Percentiles rank a stretch among this genome's conserved stretches.
phyloP scores from a whole-genome alignment of 2,797 vertebrate species.

The Borostomias antarcticus region DNA sequence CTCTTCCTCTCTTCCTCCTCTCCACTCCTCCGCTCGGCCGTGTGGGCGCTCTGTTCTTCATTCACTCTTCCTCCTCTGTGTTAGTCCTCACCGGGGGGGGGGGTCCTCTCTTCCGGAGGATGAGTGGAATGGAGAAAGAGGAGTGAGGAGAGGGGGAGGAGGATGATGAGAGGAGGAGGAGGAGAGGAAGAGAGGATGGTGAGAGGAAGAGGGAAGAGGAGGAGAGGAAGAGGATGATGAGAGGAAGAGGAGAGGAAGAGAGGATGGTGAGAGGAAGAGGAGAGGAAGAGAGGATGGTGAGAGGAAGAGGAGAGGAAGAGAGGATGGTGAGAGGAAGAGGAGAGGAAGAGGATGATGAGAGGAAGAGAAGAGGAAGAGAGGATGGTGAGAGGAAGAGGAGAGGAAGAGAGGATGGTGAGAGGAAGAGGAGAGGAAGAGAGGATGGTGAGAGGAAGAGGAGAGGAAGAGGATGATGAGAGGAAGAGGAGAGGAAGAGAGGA shows the following conservation, averaged over 20 bases:
- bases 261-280: not conserved
- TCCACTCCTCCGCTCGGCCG: constrained; percentile 63
- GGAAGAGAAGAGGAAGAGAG: too few species aligned
- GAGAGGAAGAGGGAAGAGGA: constrained; percentile 32
- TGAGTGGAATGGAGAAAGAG: constrained; percentile 14
- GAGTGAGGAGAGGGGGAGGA: not conserved
- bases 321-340: not conserved
- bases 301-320: constrained; percentile 30
- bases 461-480: constrained; percentile 67
- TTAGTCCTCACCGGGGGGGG: constrained; percentile 36
- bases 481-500: too few species aligned
- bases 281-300: not conserved
- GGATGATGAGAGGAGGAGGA: constrained; percentile 19
- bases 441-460: not conserved
- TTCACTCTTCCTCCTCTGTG: constrained; percentile 59
- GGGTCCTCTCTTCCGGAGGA: constrained; percentile 40
- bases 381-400: not conserved
- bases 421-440: constrained; percentile 30
- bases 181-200: too few species aligned
- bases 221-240: constrained; percentile 56
- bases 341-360: constrained; percentile 64
- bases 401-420: not conserved
- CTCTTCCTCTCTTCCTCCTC: constrained; percentile 54
- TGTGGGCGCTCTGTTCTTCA: constrained; percentile 69
- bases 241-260: too few species aligned